phyloP scores from a whole-genome alignment of 2,797 vertebrate species.

The Schizopygopsis pylzovi region DNA sequence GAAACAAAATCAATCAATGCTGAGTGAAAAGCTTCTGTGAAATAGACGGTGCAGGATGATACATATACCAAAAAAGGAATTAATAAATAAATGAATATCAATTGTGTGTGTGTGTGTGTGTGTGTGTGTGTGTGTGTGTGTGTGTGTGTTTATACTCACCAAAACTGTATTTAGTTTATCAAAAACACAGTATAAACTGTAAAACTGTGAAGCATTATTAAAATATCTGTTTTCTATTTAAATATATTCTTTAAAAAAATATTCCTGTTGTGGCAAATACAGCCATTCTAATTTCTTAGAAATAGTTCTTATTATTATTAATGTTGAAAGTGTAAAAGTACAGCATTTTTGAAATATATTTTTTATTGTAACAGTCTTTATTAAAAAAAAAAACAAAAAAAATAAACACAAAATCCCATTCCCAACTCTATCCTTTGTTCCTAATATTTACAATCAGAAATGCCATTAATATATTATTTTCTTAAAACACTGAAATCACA shows the following conservation, averaged over 20 bases:
- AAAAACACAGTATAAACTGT: neutral
- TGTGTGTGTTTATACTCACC: neutral
- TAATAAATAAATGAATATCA: neutral
- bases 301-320: neutral
- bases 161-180: neutral
- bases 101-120: neutral
- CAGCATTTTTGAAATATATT: no score
- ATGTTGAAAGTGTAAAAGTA: neutral
- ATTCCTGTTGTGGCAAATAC: neutral
- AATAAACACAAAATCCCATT: no score
- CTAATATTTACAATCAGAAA: neutral
- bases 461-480: neutral
- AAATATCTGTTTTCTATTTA: neutral
- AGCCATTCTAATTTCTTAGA: neutral
- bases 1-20: conserved; percentile 2
- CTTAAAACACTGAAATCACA: neutral
- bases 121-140: neutral
- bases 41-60: neutral
- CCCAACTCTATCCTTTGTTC: neutral
- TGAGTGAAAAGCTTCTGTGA: neutral
- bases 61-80: neutral
- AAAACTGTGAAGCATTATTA: neutral
- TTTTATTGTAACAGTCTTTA: no score
- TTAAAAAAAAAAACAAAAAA: no score
- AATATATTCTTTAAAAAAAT: neutral